These are phyloP conservation scores for Nephrocerus scutellatus DNA, from an alignment of 2,888 invertebrate species.

Conservation along the genomic window DNA sequence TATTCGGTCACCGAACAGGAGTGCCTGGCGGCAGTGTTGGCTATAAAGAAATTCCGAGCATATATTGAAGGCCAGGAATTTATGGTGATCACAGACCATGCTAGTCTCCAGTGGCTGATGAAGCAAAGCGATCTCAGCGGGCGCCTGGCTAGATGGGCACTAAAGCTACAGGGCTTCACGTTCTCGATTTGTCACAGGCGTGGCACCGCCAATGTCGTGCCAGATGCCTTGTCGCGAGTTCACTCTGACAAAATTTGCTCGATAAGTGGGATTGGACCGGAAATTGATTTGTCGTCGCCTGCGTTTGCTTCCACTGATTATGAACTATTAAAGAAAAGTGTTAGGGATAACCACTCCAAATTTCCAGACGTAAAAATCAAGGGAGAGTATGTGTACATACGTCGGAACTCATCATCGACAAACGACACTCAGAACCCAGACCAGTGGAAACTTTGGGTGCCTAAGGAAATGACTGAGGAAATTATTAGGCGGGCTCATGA, in stretches of 20 bases:
- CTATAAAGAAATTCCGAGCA: slow-evolving; percentile 15
- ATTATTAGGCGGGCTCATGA: slow-evolving; percentile 5
- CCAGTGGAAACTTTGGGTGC: slow-evolving; percentile 12
- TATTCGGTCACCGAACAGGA: slow-evolving; percentile 18
- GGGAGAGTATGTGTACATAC: slow-evolving; percentile 8
- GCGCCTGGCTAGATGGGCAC: slow-evolving; percentile 9
- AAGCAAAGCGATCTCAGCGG: slow-evolving; percentile 7
- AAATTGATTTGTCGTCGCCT: not conserved
- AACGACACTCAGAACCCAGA: no score
- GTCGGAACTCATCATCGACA: no score
- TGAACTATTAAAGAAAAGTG: not conserved
- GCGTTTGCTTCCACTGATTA: slow-evolving; percentile 6
- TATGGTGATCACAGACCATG: slow-evolving; percentile 17
- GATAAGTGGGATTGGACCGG: no score
- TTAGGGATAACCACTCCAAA: not conserved
- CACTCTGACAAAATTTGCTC: not conserved
- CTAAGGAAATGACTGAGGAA: not conserved
- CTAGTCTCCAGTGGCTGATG: slow-evolving; percentile 18
- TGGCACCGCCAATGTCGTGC: slow-evolving; percentile 8
- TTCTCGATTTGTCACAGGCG: slow-evolving; percentile 9
- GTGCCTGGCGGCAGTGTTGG: slow-evolving; percentile 14
- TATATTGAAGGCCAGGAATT: slow-evolving; percentile 19
- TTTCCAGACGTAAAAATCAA: slow-evolving; percentile 7
- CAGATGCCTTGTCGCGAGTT: slow-evolving; percentile 2
- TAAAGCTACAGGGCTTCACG: slow-evolving; percentile 6